phyloP scores from a whole-genome alignment of 2,113 vertebrate genomes.

The Cyanoramphus novaezelandiae region DNA sequence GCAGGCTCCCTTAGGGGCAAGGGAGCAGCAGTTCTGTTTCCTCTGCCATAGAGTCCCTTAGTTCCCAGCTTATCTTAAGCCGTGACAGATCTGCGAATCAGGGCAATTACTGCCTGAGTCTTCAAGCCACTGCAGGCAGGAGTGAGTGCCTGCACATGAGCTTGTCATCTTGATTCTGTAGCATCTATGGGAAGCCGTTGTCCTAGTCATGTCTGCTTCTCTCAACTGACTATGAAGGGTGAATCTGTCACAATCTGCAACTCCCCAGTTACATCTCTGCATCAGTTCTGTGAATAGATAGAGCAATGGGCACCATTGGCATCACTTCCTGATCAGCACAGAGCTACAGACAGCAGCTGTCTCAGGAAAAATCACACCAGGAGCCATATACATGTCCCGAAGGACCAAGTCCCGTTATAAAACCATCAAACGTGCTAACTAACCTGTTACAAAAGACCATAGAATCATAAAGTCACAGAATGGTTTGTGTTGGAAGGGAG shows the following conservation, averaged over 20 bases:
- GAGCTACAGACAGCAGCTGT: background rate
- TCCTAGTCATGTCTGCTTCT: background rate
- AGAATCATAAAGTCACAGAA: background rate
- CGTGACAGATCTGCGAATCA: background rate
- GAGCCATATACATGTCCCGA: rapidly evolving
- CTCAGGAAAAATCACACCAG: background rate
- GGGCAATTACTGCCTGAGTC: background rate
- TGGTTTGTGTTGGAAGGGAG: background rate
- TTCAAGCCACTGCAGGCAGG: background rate
- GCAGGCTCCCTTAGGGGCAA: background rate
- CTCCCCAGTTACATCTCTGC: background rate
- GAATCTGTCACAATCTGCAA: background rate
- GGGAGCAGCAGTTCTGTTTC: background rate
- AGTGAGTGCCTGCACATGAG: rapidly evolving
- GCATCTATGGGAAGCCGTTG: background rate
- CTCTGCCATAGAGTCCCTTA: background rate
- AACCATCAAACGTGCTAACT: background rate
- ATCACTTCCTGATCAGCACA: background rate
- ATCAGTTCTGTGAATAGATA: background rate
- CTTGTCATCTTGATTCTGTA: background rate
- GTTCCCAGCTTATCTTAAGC: background rate
- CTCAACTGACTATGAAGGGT: background rate
- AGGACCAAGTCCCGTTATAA: background rate
- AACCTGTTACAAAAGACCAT: background rate
- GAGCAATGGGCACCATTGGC: background rate